Evolutionary conservation across 2,113 vertebrate species (phyloP).

Genomic region (Stercorarius parasiticus): DNA sequence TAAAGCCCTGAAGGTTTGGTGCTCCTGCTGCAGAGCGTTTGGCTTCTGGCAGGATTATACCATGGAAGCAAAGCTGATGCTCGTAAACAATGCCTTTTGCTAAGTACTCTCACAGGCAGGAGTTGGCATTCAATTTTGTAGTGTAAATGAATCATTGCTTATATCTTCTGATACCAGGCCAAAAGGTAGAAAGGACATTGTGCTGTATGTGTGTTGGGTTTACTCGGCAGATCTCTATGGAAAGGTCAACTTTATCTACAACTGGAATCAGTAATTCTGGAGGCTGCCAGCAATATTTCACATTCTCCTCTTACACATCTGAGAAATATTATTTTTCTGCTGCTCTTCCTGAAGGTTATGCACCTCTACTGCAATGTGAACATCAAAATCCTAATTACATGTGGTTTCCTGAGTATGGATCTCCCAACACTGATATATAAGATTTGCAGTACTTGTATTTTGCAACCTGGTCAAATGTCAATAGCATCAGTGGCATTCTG

Average conservation of each 20-base stretch:
- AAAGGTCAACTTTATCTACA: background rate
- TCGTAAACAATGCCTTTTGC: conserved; percentile 1
- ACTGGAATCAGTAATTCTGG: background rate
- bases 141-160: background rate
- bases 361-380: background rate
- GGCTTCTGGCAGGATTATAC: background rate
- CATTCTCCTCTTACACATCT: background rate
- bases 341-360: background rate
- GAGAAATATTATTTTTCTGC: background rate
- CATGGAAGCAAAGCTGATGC: background rate
- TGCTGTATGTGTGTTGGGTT: background rate
- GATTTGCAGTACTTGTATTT: background rate
- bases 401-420: background rate
- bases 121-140: conserved; percentile 45
- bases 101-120: conserved; percentile 19
- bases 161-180: background rate
- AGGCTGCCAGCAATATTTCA: background rate
- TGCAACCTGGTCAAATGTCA: background rate
- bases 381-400: background rate
- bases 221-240: background rate
- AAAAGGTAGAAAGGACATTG: background rate
- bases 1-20: background rate
- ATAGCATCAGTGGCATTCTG: background rate
- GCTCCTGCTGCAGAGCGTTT: background rate
- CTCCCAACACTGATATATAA: background rate